These are phyloP conservation scores for Metacarcinus magister DNA, from an alignment of 2,888 invertebrate genomes.

Conservation along the genomic window DNA sequence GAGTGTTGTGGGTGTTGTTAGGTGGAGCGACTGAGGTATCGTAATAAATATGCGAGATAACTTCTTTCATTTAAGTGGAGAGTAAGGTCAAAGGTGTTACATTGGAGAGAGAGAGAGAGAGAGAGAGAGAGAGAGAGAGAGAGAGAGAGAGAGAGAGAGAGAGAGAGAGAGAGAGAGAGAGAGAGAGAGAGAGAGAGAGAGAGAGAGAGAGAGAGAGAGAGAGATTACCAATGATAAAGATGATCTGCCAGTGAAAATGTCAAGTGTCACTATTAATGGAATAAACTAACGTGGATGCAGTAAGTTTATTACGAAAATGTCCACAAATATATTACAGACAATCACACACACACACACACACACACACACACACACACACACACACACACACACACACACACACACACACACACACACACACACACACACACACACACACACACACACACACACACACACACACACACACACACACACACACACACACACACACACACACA, in stretches of 20 bases:
- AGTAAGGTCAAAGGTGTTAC: background rate
- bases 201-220: background rate
- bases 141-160: constrained; percentile 2
- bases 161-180: constrained; percentile 21
- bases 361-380: background rate
- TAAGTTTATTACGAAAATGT: background rate
- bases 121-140: background rate
- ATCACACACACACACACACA: background rate
- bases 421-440: background rate
- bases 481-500: background rate
- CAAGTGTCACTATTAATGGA: background rate
- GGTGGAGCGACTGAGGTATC: no score
- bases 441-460: background rate
- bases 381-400: background rate
- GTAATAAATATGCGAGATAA: background rate
- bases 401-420: background rate
- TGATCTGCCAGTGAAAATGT: constrained; percentile 33
- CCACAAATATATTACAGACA: background rate
- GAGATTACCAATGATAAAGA: background rate
- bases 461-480: background rate
- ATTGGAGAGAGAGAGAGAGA: background rate
- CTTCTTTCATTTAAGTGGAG: background rate
- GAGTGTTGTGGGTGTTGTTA: background rate
- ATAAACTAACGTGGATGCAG: background rate
- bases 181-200: constrained; percentile 7